Base-by-base conservation (phyloP, 2,888 invertebrate genomes). In the Pollenia amentaria region DNA sequence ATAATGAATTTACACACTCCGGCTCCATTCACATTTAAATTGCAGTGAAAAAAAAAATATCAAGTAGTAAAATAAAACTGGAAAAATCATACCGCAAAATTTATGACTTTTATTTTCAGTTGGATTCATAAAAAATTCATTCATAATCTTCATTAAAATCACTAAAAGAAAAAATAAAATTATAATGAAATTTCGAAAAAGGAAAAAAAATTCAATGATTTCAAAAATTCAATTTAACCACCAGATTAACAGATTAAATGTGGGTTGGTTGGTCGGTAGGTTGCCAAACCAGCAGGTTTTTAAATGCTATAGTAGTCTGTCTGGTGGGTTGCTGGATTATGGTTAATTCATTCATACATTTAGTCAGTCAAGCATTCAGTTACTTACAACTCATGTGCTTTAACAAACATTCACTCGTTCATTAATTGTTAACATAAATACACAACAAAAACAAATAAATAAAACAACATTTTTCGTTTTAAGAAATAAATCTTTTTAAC, bases 311-410 rank as follows among this genome's bases (percentile, higher is more conserved):
- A 8, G 16, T 38, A 64, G 51, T 67, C 29, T 80, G 12, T 72
- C 44, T 8, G 12, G 69, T 70, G 29, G 72, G 53, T 55, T 48
- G 76, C 6, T 62, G 57, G 65, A 79, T 60, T 76, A 60, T 72
- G n/a, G 40, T 65, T 83, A 80, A 84, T 80, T 84, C 76, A 87
- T 69, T 85, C 78, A 86, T 75, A 79, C 55, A 75, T 67, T 75
- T 29, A 62, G 18, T 44, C 51, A 72, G 2, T 57, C 55, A 73
- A 14, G 16, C 80, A 64, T 38, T 62, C 40, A 64, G 8, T 38
- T 51, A 3, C 29, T 29, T 16, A 57, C 6, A 29, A 29, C 29
- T 29, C 29, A 29, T 29, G 29, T 29, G 29, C 29, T 29, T 29
- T 6, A 29, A 29, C 29, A 78, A 6, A 57, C 60, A 48, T 21